phyloP scores from a whole-genome alignment of 2,113 vertebrate genomes.

The Chlorocebus sabaeus region DNA sequence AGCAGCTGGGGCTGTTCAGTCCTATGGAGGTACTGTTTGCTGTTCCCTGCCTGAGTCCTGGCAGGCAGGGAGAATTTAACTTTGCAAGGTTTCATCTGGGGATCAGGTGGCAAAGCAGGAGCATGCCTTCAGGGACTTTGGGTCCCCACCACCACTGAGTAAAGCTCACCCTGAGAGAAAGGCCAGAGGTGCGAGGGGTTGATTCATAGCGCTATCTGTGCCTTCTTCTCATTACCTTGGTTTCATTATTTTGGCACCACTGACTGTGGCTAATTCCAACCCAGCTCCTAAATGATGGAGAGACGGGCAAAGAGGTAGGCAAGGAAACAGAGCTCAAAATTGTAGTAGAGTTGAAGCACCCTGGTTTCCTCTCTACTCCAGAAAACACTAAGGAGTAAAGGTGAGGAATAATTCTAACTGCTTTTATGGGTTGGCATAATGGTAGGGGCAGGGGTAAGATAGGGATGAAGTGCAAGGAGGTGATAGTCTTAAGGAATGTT shows the following conservation, averaged over 20 bases:
- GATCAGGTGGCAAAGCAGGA: conserved; percentile 27
- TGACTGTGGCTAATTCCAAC: conserved; percentile 7
- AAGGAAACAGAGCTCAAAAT: conserved; percentile 52
- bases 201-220: not conserved
- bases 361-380: conserved; percentile 12
- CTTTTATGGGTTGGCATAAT: not conserved
- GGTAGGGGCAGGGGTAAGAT: not conserved
- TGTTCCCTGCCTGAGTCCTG: not conserved
- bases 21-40: conserved; percentile 56
- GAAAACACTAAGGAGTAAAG: not conserved
- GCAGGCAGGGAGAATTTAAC: conserved; percentile 14
- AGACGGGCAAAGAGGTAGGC: not conserved
- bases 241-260: not conserved
- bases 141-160: not conserved
- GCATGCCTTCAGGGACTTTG: not conserved
- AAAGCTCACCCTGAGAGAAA: conserved; percentile 36
- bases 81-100: not conserved
- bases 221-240: conserved; percentile 57
- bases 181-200: not conserved
- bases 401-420: not conserved
- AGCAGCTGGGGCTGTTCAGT: conserved; percentile 60
- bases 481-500: not conserved
- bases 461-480: not conserved
- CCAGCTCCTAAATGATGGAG: conserved; percentile 11
- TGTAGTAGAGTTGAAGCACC: not conserved